A percentile compares a stretch with the other conserved stretches of the same genome.
Evolutionary conservation across 2,888 invertebrate species (phyloP).

Genomic region (Galeruca laticollis): DNA sequence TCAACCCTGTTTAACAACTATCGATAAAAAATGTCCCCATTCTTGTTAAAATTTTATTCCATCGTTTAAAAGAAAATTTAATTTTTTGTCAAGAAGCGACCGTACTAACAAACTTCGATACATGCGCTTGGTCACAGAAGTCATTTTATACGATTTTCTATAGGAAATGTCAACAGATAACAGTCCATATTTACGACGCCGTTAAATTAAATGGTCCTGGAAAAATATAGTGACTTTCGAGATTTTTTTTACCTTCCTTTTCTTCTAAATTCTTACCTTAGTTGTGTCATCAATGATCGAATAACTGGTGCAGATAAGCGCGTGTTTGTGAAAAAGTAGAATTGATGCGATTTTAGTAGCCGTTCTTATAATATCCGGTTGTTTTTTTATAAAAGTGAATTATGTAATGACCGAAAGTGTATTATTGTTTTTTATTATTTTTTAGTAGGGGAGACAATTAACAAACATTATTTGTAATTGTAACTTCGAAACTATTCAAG

Average conservation of each 20-base stretch:
- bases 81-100: background rate
- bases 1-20: too few species aligned
- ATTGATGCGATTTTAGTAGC: background rate
- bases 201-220: conserved; percentile 43
- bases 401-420: too few species aligned
- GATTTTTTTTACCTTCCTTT: conserved; percentile 25
- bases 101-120: conserved; percentile 10
- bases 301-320: conserved; percentile 21
- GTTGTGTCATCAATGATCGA: conserved; percentile 21
- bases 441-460: too few species aligned
- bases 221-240: conserved; percentile 38
- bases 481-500: too few species aligned
- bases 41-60: too few species aligned
- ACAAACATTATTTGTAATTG: too few species aligned
- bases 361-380: conserved; percentile 8
- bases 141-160: conserved; percentile 43
- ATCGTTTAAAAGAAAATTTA: background rate
- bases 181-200: conserved; percentile 39
- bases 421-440: too few species aligned
- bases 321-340: conserved; percentile 9
- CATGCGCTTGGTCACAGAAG: conserved; percentile 24
- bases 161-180: conserved; percentile 42
- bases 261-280: conserved; percentile 24
- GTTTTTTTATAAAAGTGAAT: background rate
- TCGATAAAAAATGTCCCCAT: too few species aligned